Evolutionary conservation across 2,113 vertebrate genomes (phyloP).

Genomic region (Panurus biarmicus): DNA sequence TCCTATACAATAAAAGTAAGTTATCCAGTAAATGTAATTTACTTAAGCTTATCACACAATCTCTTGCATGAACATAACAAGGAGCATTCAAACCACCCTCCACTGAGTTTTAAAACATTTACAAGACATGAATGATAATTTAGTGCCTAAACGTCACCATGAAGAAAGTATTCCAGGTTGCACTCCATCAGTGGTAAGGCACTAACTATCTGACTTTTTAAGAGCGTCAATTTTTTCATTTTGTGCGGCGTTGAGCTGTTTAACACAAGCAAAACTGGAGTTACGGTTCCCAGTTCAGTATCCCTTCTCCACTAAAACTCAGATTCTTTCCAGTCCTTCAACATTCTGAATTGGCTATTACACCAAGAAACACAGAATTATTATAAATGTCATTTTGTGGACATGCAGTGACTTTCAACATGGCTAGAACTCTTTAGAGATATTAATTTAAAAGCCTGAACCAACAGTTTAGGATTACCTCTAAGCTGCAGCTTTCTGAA

Average conservation of each 20-base stretch:
- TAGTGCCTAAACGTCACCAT: background rate
- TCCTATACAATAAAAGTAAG: background rate
- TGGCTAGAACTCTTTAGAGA: background rate
- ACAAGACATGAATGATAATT: background rate
- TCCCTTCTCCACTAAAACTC: background rate
- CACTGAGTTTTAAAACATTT: background rate
- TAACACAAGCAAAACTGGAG: background rate
- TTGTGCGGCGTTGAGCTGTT: background rate
- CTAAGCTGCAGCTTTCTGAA: constrained; percentile 52
- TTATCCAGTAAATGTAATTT: background rate
- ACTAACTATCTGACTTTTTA: background rate
- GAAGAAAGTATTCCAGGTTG: background rate
- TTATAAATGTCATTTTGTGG: background rate
- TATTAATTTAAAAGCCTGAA: constrained; percentile 59
- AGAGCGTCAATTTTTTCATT: background rate
- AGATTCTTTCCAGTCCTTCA: background rate
- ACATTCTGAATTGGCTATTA: background rate
- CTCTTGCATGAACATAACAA: background rate
- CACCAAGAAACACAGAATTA: background rate
- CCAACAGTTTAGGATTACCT: constrained; percentile 45
- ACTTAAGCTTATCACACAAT: background rate
- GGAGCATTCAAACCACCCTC: background rate
- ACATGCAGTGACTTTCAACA: constrained; percentile 1
- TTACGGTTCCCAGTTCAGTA: background rate
- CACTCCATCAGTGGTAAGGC: background rate